phyloP scores from a whole-genome alignment of 1,140 invertebrate species.

The Drosophila dunni region DNA sequence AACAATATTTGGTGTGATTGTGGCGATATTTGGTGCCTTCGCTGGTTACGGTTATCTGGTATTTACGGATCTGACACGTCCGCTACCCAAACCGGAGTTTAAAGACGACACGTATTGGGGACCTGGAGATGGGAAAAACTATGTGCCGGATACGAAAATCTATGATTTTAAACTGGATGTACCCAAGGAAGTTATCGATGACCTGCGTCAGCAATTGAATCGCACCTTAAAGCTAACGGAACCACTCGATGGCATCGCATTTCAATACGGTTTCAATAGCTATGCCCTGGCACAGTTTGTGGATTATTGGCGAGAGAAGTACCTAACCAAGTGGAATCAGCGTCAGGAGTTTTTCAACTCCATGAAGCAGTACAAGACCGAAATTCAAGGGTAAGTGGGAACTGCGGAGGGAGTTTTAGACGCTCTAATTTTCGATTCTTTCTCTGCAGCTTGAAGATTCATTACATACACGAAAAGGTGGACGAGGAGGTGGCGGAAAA shows the following conservation, averaged over 20 bases:
- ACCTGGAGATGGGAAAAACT: slow-evolving; percentile 62
- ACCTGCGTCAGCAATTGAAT: slow-evolving; percentile 87
- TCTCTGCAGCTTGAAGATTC: slow-evolving; percentile 88
- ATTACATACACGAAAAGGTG: slow-evolving; percentile 89
- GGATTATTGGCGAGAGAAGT: slow-evolving; percentile 90
- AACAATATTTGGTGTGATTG: slow-evolving; percentile 66
- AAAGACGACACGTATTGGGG: slow-evolving; percentile 80
- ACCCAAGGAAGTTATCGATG: slow-evolving; percentile 84
- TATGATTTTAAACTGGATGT: slow-evolving; percentile 64
- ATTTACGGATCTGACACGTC: slow-evolving; percentile 67
- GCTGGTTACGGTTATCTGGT: slow-evolving; percentile 68
- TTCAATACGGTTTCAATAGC: slow-evolving; percentile 92
- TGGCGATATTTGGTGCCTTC: slow-evolving; percentile 65
- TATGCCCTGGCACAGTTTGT: slow-evolving; percentile 88
- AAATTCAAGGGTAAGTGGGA: slow-evolving; percentile 87
- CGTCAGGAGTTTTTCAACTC: slow-evolving; percentile 89
- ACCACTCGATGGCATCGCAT: slow-evolving; percentile 89
- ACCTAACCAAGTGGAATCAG: slow-evolving; percentile 88
- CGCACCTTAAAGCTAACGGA: slow-evolving; percentile 85
- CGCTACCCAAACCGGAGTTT: slow-evolving; percentile 73
- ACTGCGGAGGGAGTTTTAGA: fast-evolving
- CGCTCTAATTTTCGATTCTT: background rate
- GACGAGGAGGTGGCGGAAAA: slow-evolving; percentile 77
- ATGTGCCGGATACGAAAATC: slow-evolving; percentile 63
- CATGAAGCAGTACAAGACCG: slow-evolving; percentile 90